Percentiles rank a stretch among this genome's conserved stretches.
Evolutionary conservation across 1,140 invertebrate genomes (phyloP).

Genomic region (Drosophila tropicalis): DNA sequence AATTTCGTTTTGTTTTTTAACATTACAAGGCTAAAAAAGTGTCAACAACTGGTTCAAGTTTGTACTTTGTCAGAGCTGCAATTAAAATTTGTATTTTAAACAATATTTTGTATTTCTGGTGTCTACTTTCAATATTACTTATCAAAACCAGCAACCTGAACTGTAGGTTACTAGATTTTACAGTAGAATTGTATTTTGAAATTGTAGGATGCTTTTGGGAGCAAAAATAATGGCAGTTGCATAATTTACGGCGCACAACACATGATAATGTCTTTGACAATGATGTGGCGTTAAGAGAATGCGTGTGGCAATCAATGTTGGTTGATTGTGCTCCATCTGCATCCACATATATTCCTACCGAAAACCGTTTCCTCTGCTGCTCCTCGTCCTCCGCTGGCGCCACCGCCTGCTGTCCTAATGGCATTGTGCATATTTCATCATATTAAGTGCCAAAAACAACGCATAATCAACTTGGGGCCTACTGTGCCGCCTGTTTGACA

Average conservation of each 20-base stretch:
- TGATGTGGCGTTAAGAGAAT: slow-evolving; percentile 27
- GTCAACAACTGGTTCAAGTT: too few species aligned
- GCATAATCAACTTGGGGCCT: slow-evolving; percentile 68
- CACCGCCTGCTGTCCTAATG: slow-evolving; percentile 50
- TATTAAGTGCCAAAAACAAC: slow-evolving; percentile 79
- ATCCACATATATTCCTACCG: background rate
- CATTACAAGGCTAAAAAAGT: too few species aligned
- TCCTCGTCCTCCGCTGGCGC: background rate
- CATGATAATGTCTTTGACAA: background rate
- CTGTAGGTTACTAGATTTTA: too few species aligned
- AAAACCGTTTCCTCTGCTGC: background rate
- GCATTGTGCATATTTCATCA: slow-evolving; percentile 81
- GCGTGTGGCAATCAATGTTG: slow-evolving; percentile 42
- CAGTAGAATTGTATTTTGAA: background rate
- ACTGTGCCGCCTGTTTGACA: slow-evolving; percentile 33
- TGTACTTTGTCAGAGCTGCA: too few species aligned
- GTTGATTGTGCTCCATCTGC: slow-evolving; percentile 12
- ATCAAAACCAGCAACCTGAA: too few species aligned
- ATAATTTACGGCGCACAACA: slow-evolving; percentile 41
- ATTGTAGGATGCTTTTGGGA: background rate
- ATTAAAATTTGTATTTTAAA: too few species aligned
- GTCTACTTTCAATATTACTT: too few species aligned
- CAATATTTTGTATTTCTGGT: too few species aligned
- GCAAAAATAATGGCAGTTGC: slow-evolving; percentile 27
- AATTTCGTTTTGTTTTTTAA: too few species aligned